These are phyloP conservation scores for Tipula confusa DNA, from an alignment of 2,888 invertebrate genomes.

Conservation along the genomic window DNA sequence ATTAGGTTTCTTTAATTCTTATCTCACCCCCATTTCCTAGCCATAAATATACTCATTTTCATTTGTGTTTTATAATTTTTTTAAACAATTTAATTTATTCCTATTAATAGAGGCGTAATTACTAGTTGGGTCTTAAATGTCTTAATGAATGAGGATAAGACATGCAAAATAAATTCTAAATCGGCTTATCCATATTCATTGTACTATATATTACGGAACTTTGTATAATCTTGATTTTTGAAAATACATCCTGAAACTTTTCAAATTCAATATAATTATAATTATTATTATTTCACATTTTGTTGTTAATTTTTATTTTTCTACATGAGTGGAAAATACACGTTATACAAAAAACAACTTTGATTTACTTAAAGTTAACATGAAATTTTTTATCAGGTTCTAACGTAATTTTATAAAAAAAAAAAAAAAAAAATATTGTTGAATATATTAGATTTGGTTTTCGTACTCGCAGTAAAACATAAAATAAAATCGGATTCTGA, in stretches of 20 bases:
- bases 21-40: no score
- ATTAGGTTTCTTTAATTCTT: no score
- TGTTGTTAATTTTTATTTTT: not conserved
- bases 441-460: not conserved
- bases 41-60: no score
- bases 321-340: not conserved
- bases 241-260: constrained; percentile 20
- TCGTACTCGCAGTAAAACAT: not conserved
- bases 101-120: constrained; percentile 29
- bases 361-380: not conserved
- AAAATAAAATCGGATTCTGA: not conserved
- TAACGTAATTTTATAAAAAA: not conserved
- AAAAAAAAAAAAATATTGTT: not conserved
- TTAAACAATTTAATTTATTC: constrained; percentile 4
- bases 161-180: not conserved
- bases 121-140: not conserved
- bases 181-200: not conserved
- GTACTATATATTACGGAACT: not conserved
- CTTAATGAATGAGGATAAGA: constrained; percentile 25
- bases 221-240: not conserved
- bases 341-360: not conserved
- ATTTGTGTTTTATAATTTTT: no score
- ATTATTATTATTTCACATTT: constrained; percentile 20
- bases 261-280: constrained; percentile 12
- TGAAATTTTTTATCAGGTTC: not conserved